Evolutionary conservation across 1,140 invertebrate genomes (phyloP).

Genomic region (Pachyrhynchus sulphureomaculatus): DNA sequence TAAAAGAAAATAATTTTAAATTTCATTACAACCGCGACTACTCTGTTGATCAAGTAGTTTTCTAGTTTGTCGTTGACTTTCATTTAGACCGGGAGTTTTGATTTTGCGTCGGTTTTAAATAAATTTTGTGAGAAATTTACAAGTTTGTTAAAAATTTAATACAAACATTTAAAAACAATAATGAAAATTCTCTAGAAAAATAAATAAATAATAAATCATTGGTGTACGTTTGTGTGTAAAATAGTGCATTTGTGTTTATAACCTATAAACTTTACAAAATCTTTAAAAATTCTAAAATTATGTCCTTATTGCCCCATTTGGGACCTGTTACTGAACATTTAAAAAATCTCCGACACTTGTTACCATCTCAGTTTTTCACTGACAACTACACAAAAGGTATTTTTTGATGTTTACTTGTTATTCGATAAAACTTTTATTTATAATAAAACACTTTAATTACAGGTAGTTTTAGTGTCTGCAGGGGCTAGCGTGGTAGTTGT

Average conservation of each 20-base stretch:
- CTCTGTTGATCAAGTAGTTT: not conserved
- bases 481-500: slow-evolving; percentile 60
- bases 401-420: not conserved
- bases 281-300: slow-evolving; percentile 28
- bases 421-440: not conserved
- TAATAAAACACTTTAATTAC: slow-evolving; percentile 10
- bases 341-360: slow-evolving; percentile 37
- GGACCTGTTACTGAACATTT: slow-evolving; percentile 40
- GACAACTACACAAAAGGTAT: slow-evolving; percentile 49
- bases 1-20: no score
- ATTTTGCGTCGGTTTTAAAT: slow-evolving; percentile 30
- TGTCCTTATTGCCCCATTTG: slow-evolving; percentile 48
- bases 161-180: not conserved
- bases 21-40: no score
- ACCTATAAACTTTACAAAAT: slow-evolving; percentile 7
- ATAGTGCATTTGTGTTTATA: slow-evolving; percentile 8
- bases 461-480: slow-evolving; percentile 55
- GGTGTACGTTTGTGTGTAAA: not conserved
- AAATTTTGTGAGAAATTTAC: slow-evolving; percentile 1
- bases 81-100: slow-evolving; percentile 39
- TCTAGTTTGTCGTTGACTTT: slow-evolving; percentile 25
- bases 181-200: not conserved
- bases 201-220: not conserved
- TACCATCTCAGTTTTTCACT: slow-evolving; percentile 40
- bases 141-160: not conserved